phyloP scores from a whole-genome alignment of 2,113 vertebrate species.

The Actenoides lindsayi region DNA sequence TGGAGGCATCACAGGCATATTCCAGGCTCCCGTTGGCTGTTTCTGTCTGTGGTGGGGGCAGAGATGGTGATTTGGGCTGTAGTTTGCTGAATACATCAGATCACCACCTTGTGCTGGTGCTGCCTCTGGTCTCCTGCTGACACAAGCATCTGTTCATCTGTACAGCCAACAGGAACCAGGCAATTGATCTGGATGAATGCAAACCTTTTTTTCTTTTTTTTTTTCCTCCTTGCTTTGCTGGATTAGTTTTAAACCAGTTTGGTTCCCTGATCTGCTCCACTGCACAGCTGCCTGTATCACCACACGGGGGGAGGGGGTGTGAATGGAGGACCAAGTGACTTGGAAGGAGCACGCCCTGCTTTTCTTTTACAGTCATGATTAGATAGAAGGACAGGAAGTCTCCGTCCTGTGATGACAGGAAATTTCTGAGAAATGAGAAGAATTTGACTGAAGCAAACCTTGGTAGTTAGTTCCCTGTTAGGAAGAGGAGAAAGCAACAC shows the following conservation, averaged over 20 bases:
- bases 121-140: neutral
- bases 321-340: neutral
- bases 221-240: neutral
- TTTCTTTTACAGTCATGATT: neutral
- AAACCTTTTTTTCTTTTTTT: neutral
- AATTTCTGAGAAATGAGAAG: neutral
- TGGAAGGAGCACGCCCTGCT: neutral
- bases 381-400: neutral
- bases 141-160: neutral
- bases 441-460: neutral
- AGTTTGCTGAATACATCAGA: neutral
- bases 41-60: neutral
- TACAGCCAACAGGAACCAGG: fast-evolving
- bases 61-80: neutral
- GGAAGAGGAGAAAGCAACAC: neutral
- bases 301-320: neutral
- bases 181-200: neutral
- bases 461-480: neutral
- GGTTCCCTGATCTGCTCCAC: neutral
- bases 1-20: fast-evolving
- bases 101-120: neutral
- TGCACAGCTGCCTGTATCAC: neutral
- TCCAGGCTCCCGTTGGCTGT: neutral
- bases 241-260: neutral
- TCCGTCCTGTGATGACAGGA: fast-evolving